These are phyloP conservation scores for Channa maculata DNA, from an alignment of 2,113 vertebrate genomes.

Conservation along the genomic window DNA sequence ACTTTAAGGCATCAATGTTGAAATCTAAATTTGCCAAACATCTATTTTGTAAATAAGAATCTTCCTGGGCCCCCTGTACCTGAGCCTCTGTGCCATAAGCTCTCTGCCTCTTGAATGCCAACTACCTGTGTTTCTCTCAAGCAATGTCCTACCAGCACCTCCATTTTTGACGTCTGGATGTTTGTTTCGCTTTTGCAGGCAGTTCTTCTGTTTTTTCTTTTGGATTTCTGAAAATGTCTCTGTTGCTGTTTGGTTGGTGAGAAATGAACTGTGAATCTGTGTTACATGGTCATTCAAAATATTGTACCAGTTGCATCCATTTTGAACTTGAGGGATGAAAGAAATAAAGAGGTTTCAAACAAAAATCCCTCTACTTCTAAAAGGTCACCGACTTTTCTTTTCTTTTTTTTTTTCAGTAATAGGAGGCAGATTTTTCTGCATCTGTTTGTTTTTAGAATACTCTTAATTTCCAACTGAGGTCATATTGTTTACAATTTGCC, in stretches of 20 bases:
- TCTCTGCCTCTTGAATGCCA: conserved; percentile 72
- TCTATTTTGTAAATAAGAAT: conserved; percentile 80
- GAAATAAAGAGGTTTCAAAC: background rate
- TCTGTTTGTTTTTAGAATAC: conserved; percentile 13
- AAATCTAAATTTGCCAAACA: conserved; percentile 76
- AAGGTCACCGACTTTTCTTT: conserved; percentile 27
- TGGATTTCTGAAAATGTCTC: conserved; percentile 39
- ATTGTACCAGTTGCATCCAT: conserved; percentile 38
- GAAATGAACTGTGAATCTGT: conserved; percentile 77
- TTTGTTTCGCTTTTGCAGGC: conserved; percentile 64
- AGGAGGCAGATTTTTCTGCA: conserved; percentile 51
- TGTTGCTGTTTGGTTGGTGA: conserved; percentile 62
- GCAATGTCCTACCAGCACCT: conserved; percentile 74
- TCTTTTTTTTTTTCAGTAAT: conserved; percentile 28
- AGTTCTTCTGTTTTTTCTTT: conserved; percentile 21
- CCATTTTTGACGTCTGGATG: conserved; percentile 59
- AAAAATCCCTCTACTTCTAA: conserved; percentile 10
- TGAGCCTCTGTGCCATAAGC: conserved; percentile 77
- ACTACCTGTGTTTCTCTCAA: conserved; percentile 71
- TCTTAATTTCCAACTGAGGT: too few species aligned
- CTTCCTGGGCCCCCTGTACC: conserved; percentile 56
- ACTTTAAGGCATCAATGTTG: conserved; percentile 52
- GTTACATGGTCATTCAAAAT: conserved; percentile 66
- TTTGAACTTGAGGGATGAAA: conserved; percentile 32
- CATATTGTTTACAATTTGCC: conserved; percentile 21